Evolutionary conservation across 2,113 vertebrate genomes (phyloP), one percentile per base, ranked within the genome.

Genomic region (Peucedramus taeniatus): DNA sequence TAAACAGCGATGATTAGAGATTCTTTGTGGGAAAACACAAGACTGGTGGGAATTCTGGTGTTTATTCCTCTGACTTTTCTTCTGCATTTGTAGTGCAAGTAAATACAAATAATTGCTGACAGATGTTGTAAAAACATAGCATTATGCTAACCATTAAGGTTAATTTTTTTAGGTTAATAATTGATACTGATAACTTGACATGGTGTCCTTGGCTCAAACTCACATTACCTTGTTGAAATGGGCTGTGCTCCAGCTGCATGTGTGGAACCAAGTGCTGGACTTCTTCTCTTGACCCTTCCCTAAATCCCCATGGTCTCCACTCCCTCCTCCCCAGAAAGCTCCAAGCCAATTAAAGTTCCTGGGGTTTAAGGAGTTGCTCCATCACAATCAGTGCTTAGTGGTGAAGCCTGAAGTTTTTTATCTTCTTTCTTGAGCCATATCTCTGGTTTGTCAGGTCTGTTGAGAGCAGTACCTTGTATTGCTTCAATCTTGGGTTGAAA

Each of bases 31-130:
- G 93, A 96, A 68, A 79, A 53, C 2, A 3, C 40, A 78, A 45
- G 50, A 20, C 60, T 90, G 72, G n/a, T 88, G 92, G 92, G 89
- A 96, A 93, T 93, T 89, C 64, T 89, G 44, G 30, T 92, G 92
- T 93, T 95, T 89, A 83, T 74, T 93, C 94, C 88, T 86, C 69
- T 87, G 80, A 89, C n/a, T 96, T 77, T 44, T 74, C 56, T 89
- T 74, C 60, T 86, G 51, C 31, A 33, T 92, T 93, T 94, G 69
- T 65, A 57, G 49, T 28, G 23, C 44, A 47, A 94, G 83, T 96
- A 92, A 97, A 96, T 92, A 92, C 92, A 94, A 96, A 94, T 89
- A 87, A 96, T 96, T 90, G 83, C 88, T 96, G 96, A 89, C 96
- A 96, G 90, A 89, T 96, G 89, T 84, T 94, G 44, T 71, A 64